A percentile compares a stretch with the other conserved stretches of the same genome.
Conservation (phyloP, 2,113 vertebrate species). For the Gymnarchus niloticus region DNA sequence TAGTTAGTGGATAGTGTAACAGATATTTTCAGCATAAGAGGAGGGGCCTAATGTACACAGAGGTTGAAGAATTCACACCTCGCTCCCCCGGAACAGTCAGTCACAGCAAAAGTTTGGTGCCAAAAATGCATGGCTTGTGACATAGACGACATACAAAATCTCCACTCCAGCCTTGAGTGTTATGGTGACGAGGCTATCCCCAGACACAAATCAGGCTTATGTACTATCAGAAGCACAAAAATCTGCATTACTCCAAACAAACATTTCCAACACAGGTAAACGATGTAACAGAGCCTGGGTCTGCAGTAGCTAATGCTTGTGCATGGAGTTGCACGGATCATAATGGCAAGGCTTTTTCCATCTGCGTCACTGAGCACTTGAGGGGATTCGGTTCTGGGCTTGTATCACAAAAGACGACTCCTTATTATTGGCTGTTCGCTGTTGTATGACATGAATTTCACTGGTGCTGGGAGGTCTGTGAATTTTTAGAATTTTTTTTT, state of each 20-base stretch:
- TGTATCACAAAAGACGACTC: background rate
- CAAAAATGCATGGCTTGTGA: background rate
- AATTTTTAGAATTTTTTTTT: no score
- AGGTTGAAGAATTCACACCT: background rate
- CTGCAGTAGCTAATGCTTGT: background rate
- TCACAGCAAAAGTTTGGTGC: background rate
- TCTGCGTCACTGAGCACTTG: background rate
- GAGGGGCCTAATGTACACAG: background rate
- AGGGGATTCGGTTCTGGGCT: background rate
- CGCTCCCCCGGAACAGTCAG: background rate
- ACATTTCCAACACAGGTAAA: background rate
- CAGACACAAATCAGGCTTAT: background rate
- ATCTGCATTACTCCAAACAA: background rate
- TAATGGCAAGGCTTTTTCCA: background rate
- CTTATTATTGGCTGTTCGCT: background rate
- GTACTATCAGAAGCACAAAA: background rate
- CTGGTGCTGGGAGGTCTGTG: no score
- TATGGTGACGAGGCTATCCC: no score
- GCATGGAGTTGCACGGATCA: background rate
- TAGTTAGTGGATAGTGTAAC: background rate
- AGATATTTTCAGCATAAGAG: background rate
- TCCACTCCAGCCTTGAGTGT: background rate
- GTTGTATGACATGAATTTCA: no score
- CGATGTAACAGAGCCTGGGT: background rate
- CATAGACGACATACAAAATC: background rate